Evolutionary conservation across 2,888 invertebrate species (phyloP).

Genomic region (Patella depressa): DNA sequence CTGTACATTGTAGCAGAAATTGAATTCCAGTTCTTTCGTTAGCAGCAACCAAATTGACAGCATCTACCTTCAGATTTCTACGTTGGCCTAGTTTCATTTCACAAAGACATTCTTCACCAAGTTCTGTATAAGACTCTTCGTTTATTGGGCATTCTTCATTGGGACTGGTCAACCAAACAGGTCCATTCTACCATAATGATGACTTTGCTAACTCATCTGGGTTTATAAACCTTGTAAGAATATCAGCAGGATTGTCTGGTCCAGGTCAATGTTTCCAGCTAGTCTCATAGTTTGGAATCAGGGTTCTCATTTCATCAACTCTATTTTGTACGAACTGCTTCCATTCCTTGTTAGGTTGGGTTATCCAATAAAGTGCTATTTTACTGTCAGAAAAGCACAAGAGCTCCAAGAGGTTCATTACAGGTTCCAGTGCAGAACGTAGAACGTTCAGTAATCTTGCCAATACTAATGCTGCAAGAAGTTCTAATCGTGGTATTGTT

Average conservation of each 20-base stretch:
- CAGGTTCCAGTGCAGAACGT: background rate
- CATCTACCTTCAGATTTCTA: background rate
- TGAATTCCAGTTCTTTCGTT: background rate
- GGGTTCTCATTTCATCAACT: background rate
- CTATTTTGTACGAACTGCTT: background rate
- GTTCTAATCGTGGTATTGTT: background rate
- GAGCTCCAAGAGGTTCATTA: background rate
- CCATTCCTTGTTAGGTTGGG: background rate
- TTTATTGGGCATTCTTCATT: background rate
- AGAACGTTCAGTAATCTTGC: background rate
- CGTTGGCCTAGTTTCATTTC: background rate
- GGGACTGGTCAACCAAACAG: background rate
- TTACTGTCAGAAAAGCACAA: background rate
- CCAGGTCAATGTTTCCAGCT: constrained; percentile 1
- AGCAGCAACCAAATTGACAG: background rate
- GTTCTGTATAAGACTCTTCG: background rate
- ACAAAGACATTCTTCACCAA: background rate
- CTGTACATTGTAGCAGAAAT: background rate
- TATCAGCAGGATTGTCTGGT: background rate
- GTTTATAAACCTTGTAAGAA: background rate
- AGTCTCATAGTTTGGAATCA: background rate
- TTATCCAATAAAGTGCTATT: background rate
- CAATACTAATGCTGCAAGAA: background rate
- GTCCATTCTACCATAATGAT: background rate
- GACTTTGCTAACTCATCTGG: background rate